Percentiles rank a stretch among this genome's conserved stretches.
These are phyloP conservation scores for Bombus terrestris DNA, from an alignment of 1,140 invertebrate genomes.

Conservation along the genomic window DNA sequence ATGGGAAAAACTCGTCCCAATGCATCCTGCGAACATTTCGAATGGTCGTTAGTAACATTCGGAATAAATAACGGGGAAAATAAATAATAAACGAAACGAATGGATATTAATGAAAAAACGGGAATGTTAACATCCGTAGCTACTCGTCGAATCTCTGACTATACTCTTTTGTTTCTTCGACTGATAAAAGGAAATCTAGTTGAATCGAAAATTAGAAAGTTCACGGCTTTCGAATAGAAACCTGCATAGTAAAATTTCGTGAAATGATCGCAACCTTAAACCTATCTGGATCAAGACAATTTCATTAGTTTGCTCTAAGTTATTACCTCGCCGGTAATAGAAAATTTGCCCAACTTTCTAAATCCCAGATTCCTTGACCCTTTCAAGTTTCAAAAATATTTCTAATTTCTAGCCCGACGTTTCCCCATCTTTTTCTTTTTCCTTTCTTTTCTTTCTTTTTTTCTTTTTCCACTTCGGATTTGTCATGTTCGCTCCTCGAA, in stretches of 20 bases:
- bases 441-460: no score
- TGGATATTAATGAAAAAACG: conserved; percentile 2
- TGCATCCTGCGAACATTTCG: conserved; percentile 1
- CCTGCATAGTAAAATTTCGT: not conserved
- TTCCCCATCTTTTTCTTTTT: not conserved
- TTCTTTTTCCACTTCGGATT: not conserved
- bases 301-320: not conserved
- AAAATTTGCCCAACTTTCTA: not conserved
- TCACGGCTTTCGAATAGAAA: conserved; percentile 23
- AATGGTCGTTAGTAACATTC: not conserved
- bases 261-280: not conserved
- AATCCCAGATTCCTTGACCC: not conserved
- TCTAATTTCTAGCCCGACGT: no score
- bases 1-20: conserved; percentile 23
- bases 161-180: conserved; percentile 19
- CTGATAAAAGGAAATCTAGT: conserved; percentile 18
- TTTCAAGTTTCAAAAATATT: not conserved
- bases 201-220: conserved; percentile 55
- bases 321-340: not conserved
- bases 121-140: conserved; percentile 52
- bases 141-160: conserved; percentile 44
- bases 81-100: conserved; percentile 30
- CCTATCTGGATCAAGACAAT: not conserved
- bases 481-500: not conserved
- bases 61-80: conserved; percentile 14